Conservation (phyloP, 2,797 vertebrate species). For the Gymnodraco acuticeps region DNA sequence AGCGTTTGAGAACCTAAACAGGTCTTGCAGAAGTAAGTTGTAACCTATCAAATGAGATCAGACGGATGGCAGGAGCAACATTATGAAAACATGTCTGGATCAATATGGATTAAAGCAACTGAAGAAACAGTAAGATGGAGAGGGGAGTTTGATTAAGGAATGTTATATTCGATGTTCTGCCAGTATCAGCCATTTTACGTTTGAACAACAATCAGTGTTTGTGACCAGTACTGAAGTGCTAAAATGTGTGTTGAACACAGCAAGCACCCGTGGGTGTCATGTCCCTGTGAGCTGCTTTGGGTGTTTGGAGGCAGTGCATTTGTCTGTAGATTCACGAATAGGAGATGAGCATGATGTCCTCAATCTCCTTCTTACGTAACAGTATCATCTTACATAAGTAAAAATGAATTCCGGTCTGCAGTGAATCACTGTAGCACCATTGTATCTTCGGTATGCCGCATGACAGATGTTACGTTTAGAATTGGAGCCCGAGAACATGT, state of each 20-base stretch:
- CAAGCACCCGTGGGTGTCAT: background rate
- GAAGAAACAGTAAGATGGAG: conserved; percentile 9
- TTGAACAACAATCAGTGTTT: background rate
- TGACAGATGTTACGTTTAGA: conserved; percentile 70
- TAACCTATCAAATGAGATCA: conserved; percentile 35
- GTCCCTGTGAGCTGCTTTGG: background rate
- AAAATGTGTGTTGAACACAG: conserved; percentile 9
- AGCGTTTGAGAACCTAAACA: conserved; percentile 36
- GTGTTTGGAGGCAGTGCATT: background rate
- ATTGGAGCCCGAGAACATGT: conserved; percentile 49
- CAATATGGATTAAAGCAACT: conserved; percentile 18
- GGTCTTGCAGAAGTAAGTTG: conserved; percentile 33
- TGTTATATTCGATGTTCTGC: background rate
- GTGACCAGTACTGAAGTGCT: background rate
- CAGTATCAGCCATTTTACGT: background rate
- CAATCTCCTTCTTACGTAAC: background rate
- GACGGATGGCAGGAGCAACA: conserved; percentile 20
- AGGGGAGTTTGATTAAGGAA: background rate
- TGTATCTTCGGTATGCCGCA: conserved; percentile 26
- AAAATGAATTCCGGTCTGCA: conserved; percentile 31
- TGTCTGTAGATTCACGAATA: background rate
- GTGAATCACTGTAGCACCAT: conserved; percentile 26
- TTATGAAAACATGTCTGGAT: conserved; percentile 7
- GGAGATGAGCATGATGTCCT: background rate
- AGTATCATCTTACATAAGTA: background rate